These are phyloP conservation scores for Jordanella pulchra DNA, from an alignment of 2,797 vertebrate genomes.

Conservation along the genomic window DNA sequence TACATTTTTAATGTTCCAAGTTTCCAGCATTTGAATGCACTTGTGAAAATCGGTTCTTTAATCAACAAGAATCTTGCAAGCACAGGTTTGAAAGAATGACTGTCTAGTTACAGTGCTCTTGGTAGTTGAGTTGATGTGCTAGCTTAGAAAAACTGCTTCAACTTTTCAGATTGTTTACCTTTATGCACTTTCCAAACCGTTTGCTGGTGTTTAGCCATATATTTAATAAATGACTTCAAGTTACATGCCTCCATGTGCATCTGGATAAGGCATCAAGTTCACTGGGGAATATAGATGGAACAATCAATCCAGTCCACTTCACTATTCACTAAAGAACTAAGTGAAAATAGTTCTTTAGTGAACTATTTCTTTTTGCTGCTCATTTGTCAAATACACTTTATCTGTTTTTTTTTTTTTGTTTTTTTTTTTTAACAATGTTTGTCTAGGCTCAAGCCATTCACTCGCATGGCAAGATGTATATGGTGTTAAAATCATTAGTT, in stretches of 20 bases:
- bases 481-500: too few relatives aligned
- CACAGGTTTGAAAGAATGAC: slow-evolving; percentile 3
- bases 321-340: too few relatives aligned
- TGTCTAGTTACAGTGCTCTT: slow-evolving; percentile 29
- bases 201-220: slow-evolving; percentile 56
- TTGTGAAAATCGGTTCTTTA: slow-evolving; percentile 12
- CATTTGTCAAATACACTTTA: too few relatives aligned
- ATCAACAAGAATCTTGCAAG: slow-evolving; percentile 3
- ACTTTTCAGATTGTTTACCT: slow-evolving; percentile 51
- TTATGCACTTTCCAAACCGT: slow-evolving; percentile 61
- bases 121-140: slow-evolving; percentile 33
- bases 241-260: neutral
- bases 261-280: too few relatives aligned
- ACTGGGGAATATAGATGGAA: too few relatives aligned
- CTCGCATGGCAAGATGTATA: too few relatives aligned
- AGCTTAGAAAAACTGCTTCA: slow-evolving; percentile 33
- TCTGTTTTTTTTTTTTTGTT: too few relatives aligned
- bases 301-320: too few relatives aligned
- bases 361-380: neutral
- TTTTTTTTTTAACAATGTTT: too few relatives aligned
- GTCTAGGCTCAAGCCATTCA: too few relatives aligned
- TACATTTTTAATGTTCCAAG: neutral
- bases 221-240: slow-evolving; percentile 66
- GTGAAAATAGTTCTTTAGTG: too few relatives aligned
- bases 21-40: slow-evolving; percentile 1